Conservation (phyloP, 2,797 vertebrate genomes). For the Thaleichthys pacificus region DNA sequence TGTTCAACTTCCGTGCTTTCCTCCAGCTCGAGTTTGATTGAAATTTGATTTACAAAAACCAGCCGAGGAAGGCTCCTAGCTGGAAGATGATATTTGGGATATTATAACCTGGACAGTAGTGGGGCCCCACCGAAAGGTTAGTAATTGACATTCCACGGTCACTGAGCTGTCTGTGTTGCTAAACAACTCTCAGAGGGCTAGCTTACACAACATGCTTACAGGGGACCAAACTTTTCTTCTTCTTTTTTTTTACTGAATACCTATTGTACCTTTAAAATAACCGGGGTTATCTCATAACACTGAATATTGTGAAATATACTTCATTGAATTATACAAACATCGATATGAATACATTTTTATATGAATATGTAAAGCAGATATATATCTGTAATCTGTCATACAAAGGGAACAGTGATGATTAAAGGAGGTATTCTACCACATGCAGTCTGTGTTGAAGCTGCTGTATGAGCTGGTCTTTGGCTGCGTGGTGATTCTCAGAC, state of each 20-base stretch:
- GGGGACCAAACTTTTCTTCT: too few relatives aligned
- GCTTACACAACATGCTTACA: too few relatives aligned
- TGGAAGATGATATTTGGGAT: too few relatives aligned
- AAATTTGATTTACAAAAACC: not conserved
- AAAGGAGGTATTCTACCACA: constrained; percentile 67
- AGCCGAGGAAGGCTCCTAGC: too few relatives aligned
- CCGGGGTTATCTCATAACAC: too few relatives aligned
- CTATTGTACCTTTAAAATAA: too few relatives aligned
- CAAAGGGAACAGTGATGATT: not conserved
- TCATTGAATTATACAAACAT: not conserved
- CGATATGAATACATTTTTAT: not conserved
- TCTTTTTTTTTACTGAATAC: too few relatives aligned
- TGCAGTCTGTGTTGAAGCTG: constrained; percentile 81
- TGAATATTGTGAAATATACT: not conserved
- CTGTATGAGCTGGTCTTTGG: constrained; percentile 80
- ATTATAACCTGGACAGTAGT: too few relatives aligned
- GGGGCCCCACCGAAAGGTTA: too few relatives aligned
- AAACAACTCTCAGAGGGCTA: too few relatives aligned
- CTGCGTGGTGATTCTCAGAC: constrained; percentile 73
- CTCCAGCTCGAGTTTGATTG: not conserved
- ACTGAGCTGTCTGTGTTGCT: too few relatives aligned
- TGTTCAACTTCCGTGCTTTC: not conserved
- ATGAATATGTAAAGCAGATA: not conserved
- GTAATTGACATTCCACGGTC: too few relatives aligned
- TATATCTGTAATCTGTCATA: not conserved